Percentiles rank a stretch among this genome's conserved stretches.
phyloP scores from a whole-genome alignment of 2,113 vertebrate genomes.

The Mobula birostris region DNA sequence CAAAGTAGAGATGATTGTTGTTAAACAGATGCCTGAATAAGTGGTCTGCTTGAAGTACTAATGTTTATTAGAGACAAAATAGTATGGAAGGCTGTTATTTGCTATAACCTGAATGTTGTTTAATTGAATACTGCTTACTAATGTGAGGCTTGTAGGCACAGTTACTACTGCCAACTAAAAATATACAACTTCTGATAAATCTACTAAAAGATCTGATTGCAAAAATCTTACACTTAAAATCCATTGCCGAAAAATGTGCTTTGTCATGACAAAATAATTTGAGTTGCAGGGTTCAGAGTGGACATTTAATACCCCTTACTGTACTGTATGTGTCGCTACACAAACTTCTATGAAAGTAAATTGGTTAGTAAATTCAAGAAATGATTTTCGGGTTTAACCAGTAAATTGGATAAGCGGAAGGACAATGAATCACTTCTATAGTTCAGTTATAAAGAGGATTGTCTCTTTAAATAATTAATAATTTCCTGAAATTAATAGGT shows the following conservation, averaged over 20 bases:
- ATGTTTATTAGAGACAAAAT: slow-evolving; percentile 18
- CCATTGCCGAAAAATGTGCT: neutral
- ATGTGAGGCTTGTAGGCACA: neutral
- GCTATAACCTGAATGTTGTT: neutral
- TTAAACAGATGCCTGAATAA: slow-evolving; percentile 13
- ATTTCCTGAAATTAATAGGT: neutral
- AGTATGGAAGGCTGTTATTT: neutral
- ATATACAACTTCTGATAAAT: neutral
- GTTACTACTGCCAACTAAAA: neutral
- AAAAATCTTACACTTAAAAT: slow-evolving; percentile 1
- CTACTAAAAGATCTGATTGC: neutral
- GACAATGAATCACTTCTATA: neutral
- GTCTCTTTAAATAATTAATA: neutral
- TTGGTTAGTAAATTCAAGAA: neutral
- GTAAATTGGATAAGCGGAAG: neutral
- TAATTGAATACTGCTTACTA: neutral
- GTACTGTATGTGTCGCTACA: neutral
- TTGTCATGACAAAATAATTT: neutral
- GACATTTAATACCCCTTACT: neutral
- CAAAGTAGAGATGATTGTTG: slow-evolving; percentile 27
- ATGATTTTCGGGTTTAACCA: neutral
- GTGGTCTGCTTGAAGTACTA: neutral
- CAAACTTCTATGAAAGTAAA: neutral
- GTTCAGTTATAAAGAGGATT: neutral
- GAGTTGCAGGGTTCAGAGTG: neutral